A percentile compares a stretch with the other conserved stretches of the same genome.
These are phyloP conservation scores for Sylvilagus floridanus DNA, from an alignment of 2,797 vertebrate genomes.

Conservation along the genomic window DNA sequence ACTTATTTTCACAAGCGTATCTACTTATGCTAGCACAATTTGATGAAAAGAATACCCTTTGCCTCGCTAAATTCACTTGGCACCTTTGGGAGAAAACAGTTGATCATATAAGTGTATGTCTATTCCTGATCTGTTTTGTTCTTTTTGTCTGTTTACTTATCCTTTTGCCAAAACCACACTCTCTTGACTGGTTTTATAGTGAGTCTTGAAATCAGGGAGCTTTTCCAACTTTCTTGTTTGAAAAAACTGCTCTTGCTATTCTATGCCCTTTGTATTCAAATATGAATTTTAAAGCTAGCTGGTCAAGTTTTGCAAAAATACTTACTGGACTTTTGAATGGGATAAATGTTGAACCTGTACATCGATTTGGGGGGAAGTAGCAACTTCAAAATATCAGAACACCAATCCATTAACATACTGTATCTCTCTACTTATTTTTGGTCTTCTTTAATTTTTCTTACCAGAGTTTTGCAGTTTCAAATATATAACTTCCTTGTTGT, in stretches of 20 bases:
- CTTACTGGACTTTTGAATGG: background rate
- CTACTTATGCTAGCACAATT: background rate
- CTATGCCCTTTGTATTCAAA: background rate
- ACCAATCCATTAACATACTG: background rate
- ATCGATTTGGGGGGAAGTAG: background rate
- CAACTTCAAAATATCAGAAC: background rate
- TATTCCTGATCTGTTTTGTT: background rate
- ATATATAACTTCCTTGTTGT: background rate
- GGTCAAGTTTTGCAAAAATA: slow-evolving; percentile 18
- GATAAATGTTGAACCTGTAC: background rate
- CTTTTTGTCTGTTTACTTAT: background rate
- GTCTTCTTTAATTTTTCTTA: background rate
- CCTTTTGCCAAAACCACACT: slow-evolving; percentile 53
- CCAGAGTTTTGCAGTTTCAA: background rate
- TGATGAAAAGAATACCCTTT: background rate
- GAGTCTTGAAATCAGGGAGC: slow-evolving; percentile 39
- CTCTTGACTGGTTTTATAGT: slow-evolving; percentile 38
- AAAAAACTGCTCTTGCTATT: slow-evolving; percentile 40
- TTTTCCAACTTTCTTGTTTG: slow-evolving; percentile 22
- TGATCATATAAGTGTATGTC: background rate
- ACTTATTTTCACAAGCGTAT: background rate
- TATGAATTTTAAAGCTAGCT: background rate
- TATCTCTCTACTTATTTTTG: background rate
- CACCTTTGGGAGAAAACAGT: background rate
- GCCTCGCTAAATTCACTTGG: background rate